These are phyloP conservation scores for Corythornis vintsioides DNA, from an alignment of 2,113 vertebrate species.

Conservation along the genomic window DNA sequence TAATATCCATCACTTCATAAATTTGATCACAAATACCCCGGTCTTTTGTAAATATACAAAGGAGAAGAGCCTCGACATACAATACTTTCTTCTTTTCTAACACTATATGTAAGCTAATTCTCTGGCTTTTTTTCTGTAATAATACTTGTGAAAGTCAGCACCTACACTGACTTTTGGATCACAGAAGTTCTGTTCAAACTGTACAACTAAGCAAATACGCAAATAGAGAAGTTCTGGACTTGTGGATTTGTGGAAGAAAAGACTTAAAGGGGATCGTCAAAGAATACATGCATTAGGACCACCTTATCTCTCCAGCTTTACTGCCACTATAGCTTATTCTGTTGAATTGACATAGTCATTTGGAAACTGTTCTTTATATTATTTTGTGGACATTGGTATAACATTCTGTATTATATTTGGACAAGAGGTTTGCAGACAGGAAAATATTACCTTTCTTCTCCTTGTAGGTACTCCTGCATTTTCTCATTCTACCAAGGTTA, in stretches of 20 bases:
- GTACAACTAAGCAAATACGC: background rate
- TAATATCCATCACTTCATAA: background rate
- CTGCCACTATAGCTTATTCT: background rate
- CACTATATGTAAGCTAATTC: background rate
- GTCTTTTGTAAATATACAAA: background rate
- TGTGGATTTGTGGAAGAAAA: background rate
- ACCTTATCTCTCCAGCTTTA: background rate
- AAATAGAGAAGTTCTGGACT: background rate
- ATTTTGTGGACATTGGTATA: background rate
- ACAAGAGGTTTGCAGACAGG: background rate
- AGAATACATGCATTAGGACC: background rate
- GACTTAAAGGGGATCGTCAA: background rate
- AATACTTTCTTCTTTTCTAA: background rate
- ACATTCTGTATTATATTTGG: background rate
- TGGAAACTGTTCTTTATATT: background rate
- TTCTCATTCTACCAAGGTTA: background rate
- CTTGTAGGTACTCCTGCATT: background rate
- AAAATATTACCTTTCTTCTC: background rate
- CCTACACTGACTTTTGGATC: background rate
- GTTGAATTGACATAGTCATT: background rate
- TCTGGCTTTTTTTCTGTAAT: background rate
- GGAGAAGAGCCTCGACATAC: background rate
- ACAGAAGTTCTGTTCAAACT: background rate
- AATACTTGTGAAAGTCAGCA: background rate
- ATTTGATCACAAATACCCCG: background rate